Base-by-base conservation (phyloP, 2,888 invertebrate genomes). In the Ceriagrion tenellum region DNA sequence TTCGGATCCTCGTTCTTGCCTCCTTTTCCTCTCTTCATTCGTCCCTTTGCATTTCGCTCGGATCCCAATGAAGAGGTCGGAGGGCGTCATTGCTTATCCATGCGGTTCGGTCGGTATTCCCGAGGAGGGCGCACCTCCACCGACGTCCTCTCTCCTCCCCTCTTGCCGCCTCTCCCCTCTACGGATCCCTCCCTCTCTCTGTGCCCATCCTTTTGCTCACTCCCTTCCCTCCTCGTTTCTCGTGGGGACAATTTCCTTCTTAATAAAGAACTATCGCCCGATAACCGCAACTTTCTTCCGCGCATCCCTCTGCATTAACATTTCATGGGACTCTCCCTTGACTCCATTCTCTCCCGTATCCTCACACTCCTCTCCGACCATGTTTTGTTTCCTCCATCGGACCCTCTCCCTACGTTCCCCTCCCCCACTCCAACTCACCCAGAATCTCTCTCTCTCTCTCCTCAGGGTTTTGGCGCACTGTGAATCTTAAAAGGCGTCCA, bases 271-370 rank as follows among this genome's bases (percentile, higher is more conserved):
- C 47, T 89, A 89, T 47, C 55, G 35, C 89, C 47, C 47, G 89
- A 55, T 89, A 89, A 89, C 89, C 26, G 81, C 81, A 81, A 81
- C 81, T 81, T 81, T 81, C 81, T 81, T 81, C 16, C 81, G 81
- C 81, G n/a, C 81, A 81, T 81, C 81, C 81, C 81, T 81, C 81
- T 81, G 81, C 81, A 81, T 81, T 81, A 81, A 81, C 30, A 81
- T 81, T 81, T 81, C 81, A 81, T 81, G 81, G n/a, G 81, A 12
- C 16, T 69, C 69, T n/a, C 69, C 47, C 47, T 47, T 8, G 47
- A 47, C 47, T 47, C 47, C 47, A 8, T 47, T 69, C 69, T 12
- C 69, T n/a, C 69, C 12, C n/a, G 59, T 16, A 8, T 26, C 8
- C 69, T 13, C 0, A 13, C 59, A 59, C 81, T 69, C 26, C 74